These are phyloP conservation scores for Myzus persicae DNA, from an alignment of 1,140 invertebrate genomes.

Conservation along the genomic window DNA sequence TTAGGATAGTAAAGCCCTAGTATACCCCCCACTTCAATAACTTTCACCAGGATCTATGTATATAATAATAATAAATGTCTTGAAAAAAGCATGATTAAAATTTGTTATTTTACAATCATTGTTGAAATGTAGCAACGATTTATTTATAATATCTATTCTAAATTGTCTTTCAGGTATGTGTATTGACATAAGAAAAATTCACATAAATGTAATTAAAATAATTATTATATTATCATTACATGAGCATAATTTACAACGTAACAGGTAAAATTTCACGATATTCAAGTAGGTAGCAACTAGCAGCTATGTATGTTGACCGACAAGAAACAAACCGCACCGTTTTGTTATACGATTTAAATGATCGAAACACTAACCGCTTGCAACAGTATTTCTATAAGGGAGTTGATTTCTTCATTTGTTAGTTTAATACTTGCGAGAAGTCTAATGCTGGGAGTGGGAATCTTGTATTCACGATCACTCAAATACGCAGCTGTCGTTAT, in stretches of 20 bases:
- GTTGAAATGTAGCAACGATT: background rate
- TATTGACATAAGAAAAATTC: background rate
- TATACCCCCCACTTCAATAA: too few relatives aligned
- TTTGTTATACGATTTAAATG: background rate
- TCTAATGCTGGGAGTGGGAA: constrained; percentile 57
- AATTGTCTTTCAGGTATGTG: background rate
- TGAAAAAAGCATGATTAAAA: too few relatives aligned
- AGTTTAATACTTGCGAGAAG: constrained; percentile 56
- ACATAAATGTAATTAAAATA: too few relatives aligned
- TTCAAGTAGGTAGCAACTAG: background rate
- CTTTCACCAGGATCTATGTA: too few relatives aligned
- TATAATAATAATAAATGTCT: too few relatives aligned
- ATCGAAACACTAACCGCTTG: background rate
- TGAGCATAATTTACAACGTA: background rate
- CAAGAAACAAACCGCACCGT: background rate
- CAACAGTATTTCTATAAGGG: background rate
- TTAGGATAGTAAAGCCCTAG: too few relatives aligned
- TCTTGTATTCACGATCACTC: constrained; percentile 53
- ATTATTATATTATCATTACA: too few relatives aligned
- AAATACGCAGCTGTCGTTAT: constrained; percentile 58
- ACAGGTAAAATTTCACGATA: background rate
- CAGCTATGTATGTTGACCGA: background rate
- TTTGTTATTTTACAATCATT: too few relatives aligned
- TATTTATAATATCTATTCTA: background rate
- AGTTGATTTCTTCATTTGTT: constrained; percentile 52